phyloP scores from a whole-genome alignment of 2,888 invertebrate species.

The Patella ulyssiponensis region DNA sequence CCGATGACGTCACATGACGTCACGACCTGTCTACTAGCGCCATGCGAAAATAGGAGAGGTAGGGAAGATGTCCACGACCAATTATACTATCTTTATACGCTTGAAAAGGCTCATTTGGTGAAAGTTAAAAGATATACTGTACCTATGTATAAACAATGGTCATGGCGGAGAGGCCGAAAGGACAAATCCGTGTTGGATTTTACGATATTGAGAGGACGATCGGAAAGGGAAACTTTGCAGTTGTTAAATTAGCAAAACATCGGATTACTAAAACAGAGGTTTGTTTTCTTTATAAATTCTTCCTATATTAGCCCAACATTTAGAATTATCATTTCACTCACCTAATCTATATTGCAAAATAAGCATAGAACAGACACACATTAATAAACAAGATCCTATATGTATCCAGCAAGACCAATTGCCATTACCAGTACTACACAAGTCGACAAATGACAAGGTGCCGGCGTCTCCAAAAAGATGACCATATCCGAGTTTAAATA shows the following conservation, averaged over 20 bases:
- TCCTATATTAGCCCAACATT: too few relatives aligned
- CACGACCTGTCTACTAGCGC: constrained; percentile 35
- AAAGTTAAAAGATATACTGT: constrained; percentile 32
- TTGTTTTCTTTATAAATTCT: constrained; percentile 69
- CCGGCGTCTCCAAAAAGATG: too few relatives aligned
- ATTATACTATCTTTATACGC: constrained; percentile 27
- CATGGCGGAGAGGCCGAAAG: constrained; percentile 57
- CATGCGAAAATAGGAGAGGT: constrained; percentile 32
- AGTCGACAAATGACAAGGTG: too few relatives aligned
- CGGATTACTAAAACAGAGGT: constrained; percentile 99
- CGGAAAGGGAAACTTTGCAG: constrained; percentile 98
- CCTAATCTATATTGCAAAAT: neutral
- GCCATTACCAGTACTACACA: too few relatives aligned
- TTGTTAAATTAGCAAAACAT: constrained; percentile 98
- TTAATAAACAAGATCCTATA: too few relatives aligned
- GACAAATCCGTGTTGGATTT: constrained; percentile 83
- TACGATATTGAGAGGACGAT: constrained; percentile 98
- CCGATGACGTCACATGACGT: constrained; percentile 39
- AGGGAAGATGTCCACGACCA: constrained; percentile 11
- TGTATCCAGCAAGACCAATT: too few relatives aligned
- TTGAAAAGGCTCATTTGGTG: constrained; percentile 26
- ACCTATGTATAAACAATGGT: constrained; percentile 50
- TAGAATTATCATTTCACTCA: neutral
- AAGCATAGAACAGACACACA: neutral
- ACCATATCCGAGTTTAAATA: too few relatives aligned